Base-by-base conservation (phyloP, 2,888 invertebrate species). In the Eurytoma californica region DNA sequence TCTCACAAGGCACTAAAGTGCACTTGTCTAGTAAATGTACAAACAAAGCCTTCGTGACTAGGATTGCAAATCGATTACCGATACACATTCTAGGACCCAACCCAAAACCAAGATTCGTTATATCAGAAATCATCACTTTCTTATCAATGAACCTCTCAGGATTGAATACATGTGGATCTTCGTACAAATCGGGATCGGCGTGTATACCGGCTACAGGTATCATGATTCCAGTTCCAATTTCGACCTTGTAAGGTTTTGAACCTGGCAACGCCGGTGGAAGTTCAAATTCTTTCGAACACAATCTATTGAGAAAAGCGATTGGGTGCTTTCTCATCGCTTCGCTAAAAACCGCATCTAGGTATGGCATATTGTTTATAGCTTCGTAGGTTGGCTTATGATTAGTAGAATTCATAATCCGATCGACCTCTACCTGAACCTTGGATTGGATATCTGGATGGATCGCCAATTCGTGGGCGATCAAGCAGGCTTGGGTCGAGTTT, bases 321-420 rank as follows among this genome's bases (percentile, higher is more conserved):
- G 90, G 87, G 78, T 87, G 87, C 49, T 85, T 81, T 12, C 90
- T 84, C 9, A 89, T 70, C 3, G 85, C 76, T 76, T 90, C 89
- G 79, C 49, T 79, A 20, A 81, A 57, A 13, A 81, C 81, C 0
- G 81, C 81, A 30, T 81, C 81, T 2, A 81, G 14, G 28, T 76
- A 77, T 0, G 76, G 66, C 60, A 70, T 73, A 16, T 68, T 49
- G 24, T 63, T 75, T 7, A 81, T 20, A 7, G 57, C 70, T 4
- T 76, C 81, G 55, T 81, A 81, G 3, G 66, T 70, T 0, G 72
- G 70, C 39, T 77, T 65, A 2, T 65, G 53, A 13, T 68, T 24
- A 3, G 18, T 65, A 0, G 18, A 2, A 7, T 83, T 80, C 2
- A 92, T 84, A 0, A 92, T 91, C 90, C 92, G 92, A 72, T 93